Percentiles rank a stretch among this genome's conserved stretches.
phyloP scores from a whole-genome alignment of 2,113 vertebrate species.

The Numenius arquata region DNA sequence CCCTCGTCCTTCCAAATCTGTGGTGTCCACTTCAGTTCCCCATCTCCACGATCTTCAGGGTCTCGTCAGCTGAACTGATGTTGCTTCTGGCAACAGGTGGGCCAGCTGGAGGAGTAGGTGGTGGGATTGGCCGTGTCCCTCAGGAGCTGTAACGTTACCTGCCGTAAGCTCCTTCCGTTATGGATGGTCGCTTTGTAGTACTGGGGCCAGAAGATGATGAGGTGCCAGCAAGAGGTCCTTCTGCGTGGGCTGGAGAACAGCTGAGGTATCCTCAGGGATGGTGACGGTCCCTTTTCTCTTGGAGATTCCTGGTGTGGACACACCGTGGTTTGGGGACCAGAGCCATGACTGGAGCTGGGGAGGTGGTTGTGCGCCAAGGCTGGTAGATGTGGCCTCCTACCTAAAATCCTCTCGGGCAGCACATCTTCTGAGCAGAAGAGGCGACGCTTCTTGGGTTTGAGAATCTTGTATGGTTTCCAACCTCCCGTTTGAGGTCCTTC shows the following conservation, averaged over 20 bases:
- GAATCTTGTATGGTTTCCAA: not conserved
- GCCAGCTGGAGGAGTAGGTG: not conserved
- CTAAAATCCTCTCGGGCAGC: not conserved
- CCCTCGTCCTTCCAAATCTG: not conserved
- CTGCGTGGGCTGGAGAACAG: not conserved
- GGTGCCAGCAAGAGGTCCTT: not conserved
- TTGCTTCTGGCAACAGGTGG: not conserved
- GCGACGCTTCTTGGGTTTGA: not conserved
- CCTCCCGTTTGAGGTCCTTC: not conserved
- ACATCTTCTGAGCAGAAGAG: not conserved
- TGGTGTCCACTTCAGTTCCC: not conserved
- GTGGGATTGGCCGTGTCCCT: not conserved
- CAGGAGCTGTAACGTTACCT: not conserved
- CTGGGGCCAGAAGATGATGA: not conserved
- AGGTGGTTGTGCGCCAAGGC: not conserved
- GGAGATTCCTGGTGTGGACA: not conserved
- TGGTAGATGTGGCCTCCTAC: not conserved
- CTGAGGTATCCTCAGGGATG: not conserved
- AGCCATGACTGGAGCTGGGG: not conserved
- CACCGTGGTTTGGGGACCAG: accelerated
- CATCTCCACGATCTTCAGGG: not conserved
- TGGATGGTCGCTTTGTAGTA: not conserved
- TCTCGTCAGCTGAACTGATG: not conserved
- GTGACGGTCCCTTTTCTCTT: not conserved
- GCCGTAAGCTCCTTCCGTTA: too few species aligned